phyloP scores from a whole-genome alignment of 2,888 invertebrate genomes.

The Papilio elwesi region DNA sequence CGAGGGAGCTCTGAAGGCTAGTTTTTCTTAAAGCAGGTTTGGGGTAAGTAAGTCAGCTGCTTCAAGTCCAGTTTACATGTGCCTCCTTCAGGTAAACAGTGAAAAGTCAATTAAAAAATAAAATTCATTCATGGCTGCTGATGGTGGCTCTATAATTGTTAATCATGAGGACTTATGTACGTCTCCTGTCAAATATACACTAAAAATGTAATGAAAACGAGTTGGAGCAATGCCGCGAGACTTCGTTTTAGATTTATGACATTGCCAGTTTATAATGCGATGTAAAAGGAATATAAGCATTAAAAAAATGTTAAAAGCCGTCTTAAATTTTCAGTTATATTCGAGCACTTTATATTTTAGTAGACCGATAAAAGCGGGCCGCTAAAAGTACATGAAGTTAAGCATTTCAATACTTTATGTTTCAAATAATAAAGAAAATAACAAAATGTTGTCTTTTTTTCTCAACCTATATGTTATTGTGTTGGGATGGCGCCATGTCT shows the following conservation, averaged over 20 bases:
- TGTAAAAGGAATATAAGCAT: constrained; percentile 10
- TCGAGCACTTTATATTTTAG: constrained; percentile 9
- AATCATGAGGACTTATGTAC: no score
- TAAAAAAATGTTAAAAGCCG: constrained; percentile 24
- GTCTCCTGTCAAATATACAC: not conserved
- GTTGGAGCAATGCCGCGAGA: not conserved
- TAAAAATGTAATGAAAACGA: not conserved
- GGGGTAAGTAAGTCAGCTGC: no score
- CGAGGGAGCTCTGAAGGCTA: no score
- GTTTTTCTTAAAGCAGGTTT: no score
- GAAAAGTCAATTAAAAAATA: no score
- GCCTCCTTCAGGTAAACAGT: no score
- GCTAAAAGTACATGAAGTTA: constrained; percentile 6
- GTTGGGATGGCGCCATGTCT: no score
- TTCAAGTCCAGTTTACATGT: no score
- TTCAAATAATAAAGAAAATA: not conserved
- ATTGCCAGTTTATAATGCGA: constrained; percentile 14
- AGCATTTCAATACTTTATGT: not conserved
- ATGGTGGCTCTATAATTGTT: no score
- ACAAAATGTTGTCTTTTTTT: not conserved
- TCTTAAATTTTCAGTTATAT: constrained; percentile 1
- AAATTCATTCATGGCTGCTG: no score
- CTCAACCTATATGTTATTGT: not conserved
- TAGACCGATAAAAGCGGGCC: constrained; percentile 1
- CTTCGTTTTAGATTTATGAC: constrained; percentile 18